A percentile compares a stretch with the other conserved stretches of the same genome.
Conservation (phyloP, 2,888 invertebrate species). For the Volucella zonaria region DNA sequence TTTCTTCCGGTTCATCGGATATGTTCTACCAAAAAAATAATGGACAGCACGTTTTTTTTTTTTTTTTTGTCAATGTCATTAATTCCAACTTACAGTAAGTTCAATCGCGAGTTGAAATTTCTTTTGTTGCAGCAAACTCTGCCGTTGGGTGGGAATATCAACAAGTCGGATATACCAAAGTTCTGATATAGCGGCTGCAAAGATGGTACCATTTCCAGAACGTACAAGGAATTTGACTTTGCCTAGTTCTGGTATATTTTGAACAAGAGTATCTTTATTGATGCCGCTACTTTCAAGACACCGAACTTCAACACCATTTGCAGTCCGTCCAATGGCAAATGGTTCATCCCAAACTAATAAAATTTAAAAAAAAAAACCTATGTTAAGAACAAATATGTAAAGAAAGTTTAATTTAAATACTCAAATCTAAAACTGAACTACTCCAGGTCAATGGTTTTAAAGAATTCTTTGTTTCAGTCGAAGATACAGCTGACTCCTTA, state of each 20-base stretch:
- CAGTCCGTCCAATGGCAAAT: constrained; percentile 92
- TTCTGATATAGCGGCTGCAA: constrained; percentile 93
- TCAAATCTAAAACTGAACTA: constrained; percentile 79
- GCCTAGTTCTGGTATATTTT: constrained; percentile 89
- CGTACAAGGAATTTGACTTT: constrained; percentile 90
- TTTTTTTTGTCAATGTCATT: background rate
- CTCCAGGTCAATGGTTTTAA: constrained; percentile 79
- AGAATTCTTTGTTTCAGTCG: constrained; percentile 75
- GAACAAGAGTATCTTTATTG: constrained; percentile 85
- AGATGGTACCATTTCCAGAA: constrained; percentile 90
- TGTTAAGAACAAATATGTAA: constrained; percentile 1
- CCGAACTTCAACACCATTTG: constrained; percentile 92
- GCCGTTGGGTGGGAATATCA: constrained; percentile 92
- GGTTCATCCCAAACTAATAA: constrained; percentile 93
- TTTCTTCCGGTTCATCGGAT: constrained; percentile 90
- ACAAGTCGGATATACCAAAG: constrained; percentile 94
- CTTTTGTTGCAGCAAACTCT: constrained; percentile 92
- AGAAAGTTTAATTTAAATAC: constrained; percentile 72
- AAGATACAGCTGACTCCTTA: constrained; percentile 65
- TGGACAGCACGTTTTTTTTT: background rate
- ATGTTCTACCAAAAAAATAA: constrained; percentile 86
- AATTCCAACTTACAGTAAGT: constrained; percentile 88
- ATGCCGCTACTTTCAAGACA: constrained; percentile 91
- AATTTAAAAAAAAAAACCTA: constrained; percentile 81
- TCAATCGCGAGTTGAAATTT: constrained; percentile 97